Evolutionary conservation across 2,888 invertebrate genomes (phyloP), one percentile per base, ranked within the genome.

Genomic region (Argyresthia goedartella): DNA sequence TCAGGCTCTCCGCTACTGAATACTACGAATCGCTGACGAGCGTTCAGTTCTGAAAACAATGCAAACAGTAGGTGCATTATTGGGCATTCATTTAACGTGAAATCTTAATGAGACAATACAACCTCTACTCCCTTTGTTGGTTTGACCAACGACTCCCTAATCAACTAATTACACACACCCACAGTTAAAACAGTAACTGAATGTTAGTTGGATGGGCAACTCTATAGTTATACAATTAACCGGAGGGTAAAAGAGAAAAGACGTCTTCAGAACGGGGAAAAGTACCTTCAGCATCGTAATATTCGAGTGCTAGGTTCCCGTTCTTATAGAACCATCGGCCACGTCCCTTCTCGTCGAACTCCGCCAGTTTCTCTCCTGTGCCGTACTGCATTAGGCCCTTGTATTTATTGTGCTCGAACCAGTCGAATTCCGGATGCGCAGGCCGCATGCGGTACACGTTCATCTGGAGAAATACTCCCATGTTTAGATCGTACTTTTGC

Each of bases 381-480:
- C 81, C 76, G 55, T 82, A 84, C 14, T 57, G 50, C 67, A 84
- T 71, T 8, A 65, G 13, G 15, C 72, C 63, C 60, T 80, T 81
- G 51, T 66, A 68, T 58, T 76, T 82, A 54, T 86, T 79, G 51
- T 70, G 73, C 58, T 77, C 69, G 56, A 86, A 86, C 85, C 85
- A 86, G 61, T 84, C 74, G 46, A 80, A 81, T 57, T 86, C 80
- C 0, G 85, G 84, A 16, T 77, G 77, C 1, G 80, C 74, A 50
- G 84, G 82, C 14, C 75, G 73, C 84, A 86, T 85, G 13, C 79
- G 78, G 58, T 84, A 86, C 1, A 82, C 73, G 54, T 84, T 84
- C 73, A 84, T 77, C 85, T 85, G 56, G 11, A 43, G 43, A n/a
- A n/a, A n/a, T n/a, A n/a, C n/a, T n/a, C n/a, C n/a, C n/a, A n/a